These are phyloP conservation scores for Syrrhaptes paradoxus DNA, from an alignment of 2,113 vertebrate genomes.

Conservation along the genomic window DNA sequence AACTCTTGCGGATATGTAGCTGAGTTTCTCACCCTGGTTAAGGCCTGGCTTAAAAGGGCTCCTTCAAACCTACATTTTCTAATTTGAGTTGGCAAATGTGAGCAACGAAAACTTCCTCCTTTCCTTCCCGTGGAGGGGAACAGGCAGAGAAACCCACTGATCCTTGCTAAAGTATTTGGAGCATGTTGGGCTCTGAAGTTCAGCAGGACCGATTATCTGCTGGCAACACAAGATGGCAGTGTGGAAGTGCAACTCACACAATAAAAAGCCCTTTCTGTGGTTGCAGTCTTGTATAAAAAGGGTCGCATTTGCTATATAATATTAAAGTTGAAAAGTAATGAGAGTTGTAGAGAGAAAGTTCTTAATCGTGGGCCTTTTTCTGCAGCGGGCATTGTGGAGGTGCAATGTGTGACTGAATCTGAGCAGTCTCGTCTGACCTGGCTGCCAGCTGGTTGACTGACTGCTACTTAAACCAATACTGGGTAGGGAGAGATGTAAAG, in stretches of 20 bases:
- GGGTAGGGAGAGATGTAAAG: not conserved
- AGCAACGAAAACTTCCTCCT: not conserved
- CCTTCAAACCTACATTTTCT: not conserved
- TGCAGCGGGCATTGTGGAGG: fast-evolving
- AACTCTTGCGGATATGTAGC: not conserved
- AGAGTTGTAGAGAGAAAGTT: not conserved
- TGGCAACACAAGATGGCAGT: constrained; percentile 73
- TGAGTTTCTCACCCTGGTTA: not conserved
- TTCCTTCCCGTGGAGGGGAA: not conserved
- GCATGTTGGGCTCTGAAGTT: not conserved
- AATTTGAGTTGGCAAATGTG: not conserved
- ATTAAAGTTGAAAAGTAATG: not conserved
- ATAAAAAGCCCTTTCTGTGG: fast-evolving
- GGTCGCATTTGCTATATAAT: not conserved
- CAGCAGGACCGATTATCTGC: not conserved
- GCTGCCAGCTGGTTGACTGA: not conserved
- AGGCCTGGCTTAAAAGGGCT: not conserved
- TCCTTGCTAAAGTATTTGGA: not conserved
- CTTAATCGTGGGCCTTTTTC: not conserved
- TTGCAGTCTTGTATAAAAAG: not conserved
- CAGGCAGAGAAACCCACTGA: not conserved
- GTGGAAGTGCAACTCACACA: constrained; percentile 6
- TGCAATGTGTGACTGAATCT: not conserved
- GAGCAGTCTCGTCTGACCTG: not conserved
- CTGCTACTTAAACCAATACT: not conserved